Conservation (phyloP, 2,888 invertebrate genomes). For the Dynastes tityus region DNA sequence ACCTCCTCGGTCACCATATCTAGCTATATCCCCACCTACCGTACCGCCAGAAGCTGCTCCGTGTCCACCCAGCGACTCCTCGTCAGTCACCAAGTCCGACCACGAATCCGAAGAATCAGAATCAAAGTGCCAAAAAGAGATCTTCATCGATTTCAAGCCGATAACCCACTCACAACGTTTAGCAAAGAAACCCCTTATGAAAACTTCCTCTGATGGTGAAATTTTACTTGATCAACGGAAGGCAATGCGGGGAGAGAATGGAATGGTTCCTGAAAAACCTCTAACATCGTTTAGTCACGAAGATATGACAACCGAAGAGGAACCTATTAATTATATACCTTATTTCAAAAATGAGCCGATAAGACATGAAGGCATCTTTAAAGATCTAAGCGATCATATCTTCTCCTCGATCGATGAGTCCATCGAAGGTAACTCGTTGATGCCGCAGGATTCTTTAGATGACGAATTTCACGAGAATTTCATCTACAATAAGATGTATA, state of each 20-base stretch:
- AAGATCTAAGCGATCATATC: constrained; percentile 63
- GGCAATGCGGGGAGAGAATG: constrained; percentile 70
- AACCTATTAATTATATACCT: constrained; percentile 61
- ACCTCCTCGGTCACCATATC: constrained; percentile 83
- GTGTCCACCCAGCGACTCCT: constrained; percentile 67
- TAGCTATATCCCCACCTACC: constrained; percentile 74
- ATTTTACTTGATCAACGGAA: constrained; percentile 78
- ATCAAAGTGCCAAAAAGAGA: constrained; percentile 83
- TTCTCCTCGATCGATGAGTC: constrained; percentile 65
- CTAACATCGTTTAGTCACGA: constrained; percentile 78
- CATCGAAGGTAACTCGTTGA: constrained; percentile 61
- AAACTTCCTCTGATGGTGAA: constrained; percentile 88
- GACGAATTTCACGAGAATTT: constrained; percentile 89
- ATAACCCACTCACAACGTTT: constrained; percentile 76
- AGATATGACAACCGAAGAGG: constrained; percentile 70
- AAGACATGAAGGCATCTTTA: constrained; percentile 76
- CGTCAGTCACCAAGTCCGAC: constrained; percentile 65
- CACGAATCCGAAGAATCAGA: constrained; percentile 69
- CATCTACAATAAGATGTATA: constrained; percentile 82
- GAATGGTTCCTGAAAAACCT: constrained; percentile 69
- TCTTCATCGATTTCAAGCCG: constrained; percentile 91
- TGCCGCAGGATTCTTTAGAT: constrained; percentile 72
- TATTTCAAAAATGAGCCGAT: constrained; percentile 75
- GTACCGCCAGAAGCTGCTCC: constrained; percentile 50
- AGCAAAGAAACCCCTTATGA: constrained; percentile 75